Evolutionary conservation across 1,140 invertebrate species (phyloP), one percentile per base, ranked within the genome.

Genomic region (Drosophila setifemur): DNA sequence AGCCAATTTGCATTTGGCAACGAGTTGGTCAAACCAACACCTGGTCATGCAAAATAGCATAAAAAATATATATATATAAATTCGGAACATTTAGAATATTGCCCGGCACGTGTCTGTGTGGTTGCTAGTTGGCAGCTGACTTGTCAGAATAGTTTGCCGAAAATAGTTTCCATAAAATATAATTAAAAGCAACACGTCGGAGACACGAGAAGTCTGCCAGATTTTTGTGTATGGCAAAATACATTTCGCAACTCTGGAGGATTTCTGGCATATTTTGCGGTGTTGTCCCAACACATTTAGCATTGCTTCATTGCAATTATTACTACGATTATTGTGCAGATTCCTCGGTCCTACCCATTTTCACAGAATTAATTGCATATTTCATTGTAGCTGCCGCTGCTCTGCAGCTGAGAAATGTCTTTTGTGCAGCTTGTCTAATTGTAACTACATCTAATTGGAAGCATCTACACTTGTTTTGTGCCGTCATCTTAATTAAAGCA

Each of bases 151-250:
- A 21, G 23, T 16, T 66, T 18, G 26, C 33, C 42, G 50, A 81
- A n/a, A n/a, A n/a, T n/a, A n/a, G n/a, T 76, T 76, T 72, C 68
- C 77, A 82, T 82, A 73, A 83, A 83, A 74, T 85, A 83, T 79
- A 83, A 83, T 83, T 83, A 85, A 83, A 83, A 54, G 83, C 68
- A 85, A 71, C 78, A 85, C 63, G 44, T 69, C 25, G 42, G 42
- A 26, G 29, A 39, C 43, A 57, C 2, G 26, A 26, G 18, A 21
- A 26, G 18, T 14, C 44, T 21, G 29, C 5, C 16, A 9, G n/a
- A 52, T 31, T 39, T 49, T 49, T 68, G 55, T 68, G 43, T 67
- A 49, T n/a, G n/a, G n/a, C 60, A 28, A 45, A 63, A 60, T 77
- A 48, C 53, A 26, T 16, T 39, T 48, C 12, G 23, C 18, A 40